Evolutionary conservation across 1,140 invertebrate genomes (phyloP), one percentile per base, ranked within the genome.

Genomic region (Drosophila lacertosa): DNA sequence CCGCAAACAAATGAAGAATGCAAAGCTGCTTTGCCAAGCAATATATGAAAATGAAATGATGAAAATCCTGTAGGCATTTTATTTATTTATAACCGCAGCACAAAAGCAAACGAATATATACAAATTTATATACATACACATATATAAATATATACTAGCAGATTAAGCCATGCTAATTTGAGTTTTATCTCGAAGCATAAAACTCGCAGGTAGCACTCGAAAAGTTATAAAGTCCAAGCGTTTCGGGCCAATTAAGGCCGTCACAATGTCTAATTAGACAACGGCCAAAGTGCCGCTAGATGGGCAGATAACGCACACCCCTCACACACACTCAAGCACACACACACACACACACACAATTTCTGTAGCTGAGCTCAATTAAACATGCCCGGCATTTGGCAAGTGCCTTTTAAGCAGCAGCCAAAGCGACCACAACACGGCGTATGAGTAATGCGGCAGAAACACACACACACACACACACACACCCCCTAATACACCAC

Each of bases 211-310:
- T 60, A 47, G 35, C 48, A 67, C 75, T 73, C 47, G 59, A 54
- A 73, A 83, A 77, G 75, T 81, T 86, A 89, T 89, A 89, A 89
- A 89, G 79, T 81, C 72, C 72, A 42, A 63, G 65, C 48, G 47
- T 20, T 39, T 16, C 66, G 65, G 45, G 33, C 42, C 86, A 84
- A 89, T 81, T 84, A 84, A 88, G 80, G 81, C 68, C 73, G 67
- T 73, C 81, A 64, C 81, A 86, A 66, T 48, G 69, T 76, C 82
- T 88, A 86, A 86, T 86, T 81, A 86, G 77, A 77, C 54, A 64
- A 65, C 57, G 77, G 66, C 75, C 65, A 83, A 83, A 74, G 70
- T 71, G 75, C 55, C 39, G 77, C 77, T 51, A 69, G 76, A 68
- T 71, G 57, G 32, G 35, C 63, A 80, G 80, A 84, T 84, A 84